Percentiles rank a stretch among this genome's conserved stretches.
These are phyloP conservation scores for Meandrusa payeni DNA, from an alignment of 2,888 invertebrate genomes.

Conservation along the genomic window DNA sequence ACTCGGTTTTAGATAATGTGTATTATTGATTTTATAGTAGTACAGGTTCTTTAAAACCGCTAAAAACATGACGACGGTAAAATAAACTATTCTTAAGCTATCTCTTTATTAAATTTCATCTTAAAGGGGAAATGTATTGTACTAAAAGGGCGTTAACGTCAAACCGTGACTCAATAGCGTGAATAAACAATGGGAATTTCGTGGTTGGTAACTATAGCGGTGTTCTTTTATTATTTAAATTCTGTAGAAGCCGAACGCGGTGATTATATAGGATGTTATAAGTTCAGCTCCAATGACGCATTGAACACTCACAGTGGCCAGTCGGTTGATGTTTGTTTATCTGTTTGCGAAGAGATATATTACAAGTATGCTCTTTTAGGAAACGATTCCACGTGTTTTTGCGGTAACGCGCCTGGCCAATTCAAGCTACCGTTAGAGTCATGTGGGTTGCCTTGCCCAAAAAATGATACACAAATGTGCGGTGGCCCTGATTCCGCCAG, in stretches of 20 bases:
- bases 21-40: slow-evolving; percentile 23
- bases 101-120: too few relatives aligned
- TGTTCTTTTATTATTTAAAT: slow-evolving; percentile 27
- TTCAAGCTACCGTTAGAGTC: slow-evolving; percentile 61
- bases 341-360: slow-evolving; percentile 69
- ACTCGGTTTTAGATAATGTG: slow-evolving; percentile 18
- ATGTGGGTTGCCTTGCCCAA: slow-evolving; percentile 81
- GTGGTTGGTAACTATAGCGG: slow-evolving; percentile 35
- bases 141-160: slow-evolving; percentile 26
- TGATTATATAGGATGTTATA: slow-evolving; percentile 68
- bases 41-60: too few relatives aligned
- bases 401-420: slow-evolving; percentile 64
- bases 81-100: too few relatives aligned
- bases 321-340: slow-evolving; percentile 68
- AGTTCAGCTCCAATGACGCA: slow-evolving; percentile 50
- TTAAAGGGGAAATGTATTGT: slow-evolving; percentile 4
- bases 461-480: slow-evolving; percentile 82
- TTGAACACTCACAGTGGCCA: slow-evolving; percentile 71
- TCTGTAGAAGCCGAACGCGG: slow-evolving; percentile 53
- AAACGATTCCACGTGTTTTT: slow-evolving; percentile 68
- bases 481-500: slow-evolving; percentile 85
- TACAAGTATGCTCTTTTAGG: slow-evolving; percentile 70
- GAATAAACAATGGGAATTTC: slow-evolving; percentile 56
- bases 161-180: slow-evolving; percentile 39
- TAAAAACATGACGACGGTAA: too few relatives aligned